These are phyloP conservation scores for Turritopsis dohrnii DNA, from an alignment of 30 jellyfish, hydroid and myxozoan species.

Conservation along the genomic window DNA sequence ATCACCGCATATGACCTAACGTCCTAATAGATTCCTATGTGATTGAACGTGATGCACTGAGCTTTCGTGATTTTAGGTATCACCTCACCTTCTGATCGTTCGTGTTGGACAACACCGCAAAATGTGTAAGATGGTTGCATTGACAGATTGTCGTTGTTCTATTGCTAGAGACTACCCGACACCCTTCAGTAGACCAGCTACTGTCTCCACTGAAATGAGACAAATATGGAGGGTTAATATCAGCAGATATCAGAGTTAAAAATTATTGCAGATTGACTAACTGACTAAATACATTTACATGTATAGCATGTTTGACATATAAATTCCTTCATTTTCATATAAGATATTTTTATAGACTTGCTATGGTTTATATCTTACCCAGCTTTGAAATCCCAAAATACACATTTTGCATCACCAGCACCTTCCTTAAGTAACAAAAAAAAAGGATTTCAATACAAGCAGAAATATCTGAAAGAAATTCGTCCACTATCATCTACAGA, in stretches of 20 bases:
- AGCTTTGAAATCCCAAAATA: constrained; percentile 83
- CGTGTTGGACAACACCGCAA: constrained; percentile 79
- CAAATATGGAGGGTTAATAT: background rate
- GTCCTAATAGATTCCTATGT: no score
- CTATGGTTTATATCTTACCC: constrained; percentile 46
- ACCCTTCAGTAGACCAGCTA: constrained; percentile 98
- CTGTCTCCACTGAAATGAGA: constrained; percentile 62
- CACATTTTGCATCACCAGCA: constrained; percentile 76
- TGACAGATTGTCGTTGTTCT: constrained; percentile 78
- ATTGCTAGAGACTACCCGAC: constrained; percentile 88
- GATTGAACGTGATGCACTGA: no score
- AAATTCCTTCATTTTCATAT: background rate
- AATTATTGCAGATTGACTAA: no score
- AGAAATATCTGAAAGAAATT: background rate
- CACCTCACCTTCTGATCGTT: constrained; percentile 88
- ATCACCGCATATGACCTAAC: constrained; percentile 27
- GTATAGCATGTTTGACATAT: no score
- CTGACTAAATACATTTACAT: no score
- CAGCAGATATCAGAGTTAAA: no score
- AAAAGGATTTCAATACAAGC: no score
- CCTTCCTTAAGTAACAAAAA: constrained; percentile 36
- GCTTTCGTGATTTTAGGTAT: no score
- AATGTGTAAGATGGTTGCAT: constrained; percentile 89
- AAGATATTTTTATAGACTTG: no score
- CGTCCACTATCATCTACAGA: no score